These are phyloP conservation scores for Hippoglossus hippoglossus DNA, from an alignment of 2,797 vertebrate species.

Conservation along the genomic window DNA sequence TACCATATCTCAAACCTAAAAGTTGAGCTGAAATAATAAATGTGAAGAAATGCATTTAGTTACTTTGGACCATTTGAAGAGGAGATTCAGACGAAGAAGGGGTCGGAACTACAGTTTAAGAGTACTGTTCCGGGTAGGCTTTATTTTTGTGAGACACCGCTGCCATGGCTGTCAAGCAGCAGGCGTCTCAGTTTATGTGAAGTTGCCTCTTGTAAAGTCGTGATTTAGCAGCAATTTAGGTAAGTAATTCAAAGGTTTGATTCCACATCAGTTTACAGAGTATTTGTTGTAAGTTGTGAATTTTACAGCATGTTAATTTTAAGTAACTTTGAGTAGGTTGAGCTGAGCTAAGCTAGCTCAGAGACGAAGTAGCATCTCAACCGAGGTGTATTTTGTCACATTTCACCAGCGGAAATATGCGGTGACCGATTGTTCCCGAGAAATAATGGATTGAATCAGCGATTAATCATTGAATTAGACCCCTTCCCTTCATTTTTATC, in stretches of 20 bases:
- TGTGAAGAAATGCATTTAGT: neutral
- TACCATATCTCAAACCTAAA: neutral
- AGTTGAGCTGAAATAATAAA: neutral
- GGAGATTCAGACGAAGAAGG: accelerated
- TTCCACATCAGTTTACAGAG: accelerated
- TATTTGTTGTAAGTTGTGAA: neutral
- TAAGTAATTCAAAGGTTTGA: neutral
- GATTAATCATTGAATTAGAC: too few species aligned
- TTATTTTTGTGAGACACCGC: conserved; percentile 49
- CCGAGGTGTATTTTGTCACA: too few species aligned
- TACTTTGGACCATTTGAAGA: too few species aligned
- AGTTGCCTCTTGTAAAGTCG: neutral
- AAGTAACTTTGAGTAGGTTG: neutral
- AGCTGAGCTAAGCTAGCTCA: conserved; percentile 13
- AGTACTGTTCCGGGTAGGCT: conserved; percentile 19
- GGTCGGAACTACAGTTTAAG: conserved; percentile 3
- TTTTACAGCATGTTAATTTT: neutral
- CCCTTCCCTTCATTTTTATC: too few species aligned
- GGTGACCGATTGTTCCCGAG: neutral
- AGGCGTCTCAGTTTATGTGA: accelerated
- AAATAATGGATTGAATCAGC: too few species aligned
- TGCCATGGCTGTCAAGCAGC: neutral
- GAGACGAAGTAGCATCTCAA: neutral
- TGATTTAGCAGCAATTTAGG: neutral
- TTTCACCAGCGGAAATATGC: neutral